phyloP scores from a whole-genome alignment of 2,113 vertebrate genomes.

The Telmatochromis sp. region DNA sequence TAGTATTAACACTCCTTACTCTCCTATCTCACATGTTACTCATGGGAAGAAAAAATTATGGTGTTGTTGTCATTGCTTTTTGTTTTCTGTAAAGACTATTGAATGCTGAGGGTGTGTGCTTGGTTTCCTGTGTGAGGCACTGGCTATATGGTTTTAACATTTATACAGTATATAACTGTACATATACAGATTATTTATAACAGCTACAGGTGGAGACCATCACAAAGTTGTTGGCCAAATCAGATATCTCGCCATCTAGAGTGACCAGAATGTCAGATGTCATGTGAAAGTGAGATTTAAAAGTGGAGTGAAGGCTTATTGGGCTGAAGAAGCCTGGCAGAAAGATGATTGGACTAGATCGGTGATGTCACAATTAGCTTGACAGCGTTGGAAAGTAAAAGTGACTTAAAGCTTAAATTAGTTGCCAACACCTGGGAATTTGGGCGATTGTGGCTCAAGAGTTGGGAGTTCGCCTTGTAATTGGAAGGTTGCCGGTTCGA shows the following conservation, averaged over 20 bases:
- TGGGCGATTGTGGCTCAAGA: too few species aligned
- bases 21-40: neutral
- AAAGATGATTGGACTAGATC: rapidly evolving
- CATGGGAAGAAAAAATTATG: neutral
- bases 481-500: too few species aligned
- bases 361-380: neutral
- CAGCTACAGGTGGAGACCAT: neutral
- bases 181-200: neutral
- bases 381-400: neutral
- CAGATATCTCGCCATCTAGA: neutral
- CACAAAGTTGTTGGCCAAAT: neutral
- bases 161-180: neutral
- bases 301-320: rapidly evolving
- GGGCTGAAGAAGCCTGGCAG: rapidly evolving
- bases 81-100: neutral
- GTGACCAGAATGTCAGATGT: neutral
- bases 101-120: neutral
- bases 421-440: rapidly evolving
- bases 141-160: neutral
- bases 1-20: rapidly evolving
- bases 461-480: rapidly evolving
- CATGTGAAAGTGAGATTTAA: neutral
- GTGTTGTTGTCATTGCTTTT: neutral
- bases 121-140: neutral
- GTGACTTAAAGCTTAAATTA: neutral